Base-by-base conservation (phyloP, 2,888 invertebrate genomes). In the Disparrhopalites patrizii region DNA sequence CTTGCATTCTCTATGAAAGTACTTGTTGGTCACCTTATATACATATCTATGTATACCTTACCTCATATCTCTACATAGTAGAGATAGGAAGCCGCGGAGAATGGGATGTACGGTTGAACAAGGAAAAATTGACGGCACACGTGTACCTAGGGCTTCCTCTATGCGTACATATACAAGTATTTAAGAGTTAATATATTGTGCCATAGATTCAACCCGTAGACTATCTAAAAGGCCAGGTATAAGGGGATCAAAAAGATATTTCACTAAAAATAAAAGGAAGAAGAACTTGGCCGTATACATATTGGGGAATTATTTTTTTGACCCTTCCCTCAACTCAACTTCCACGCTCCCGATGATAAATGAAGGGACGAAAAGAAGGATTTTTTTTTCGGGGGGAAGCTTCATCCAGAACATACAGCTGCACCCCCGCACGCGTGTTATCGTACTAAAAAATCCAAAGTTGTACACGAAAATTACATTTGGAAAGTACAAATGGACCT, bases 401-500 rank as follows among this genome's bases (percentile, higher is more conserved):
- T 47, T 55, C 18, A 2, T 33, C 1, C 31, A 3, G 23, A 23
- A 47, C 10, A 47, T 23, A 38, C 56, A 56, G 58, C 58, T 43
- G 43, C 47, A 58, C 47, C 47, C 47, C 60, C 60, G 60, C 60
- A 61, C 60, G 60, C 60, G 60, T 61, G 60, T 50, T 61, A 50
- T 51, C 50, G 31, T 27, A 30, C 47, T 30, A 47, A 47, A 56
- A 40, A 57, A 57, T 55, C 33, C 38, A 40, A 52, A 56, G 38
- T 63, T 63, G 23, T 47, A 63, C 63, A 63, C 55, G 55, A 54
- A 63, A 63, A 63, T 63, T 63, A 63, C 63, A 54, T 63, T 63
- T 63, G n/a, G 30, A 47, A n/a, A 63, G 55, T 63, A 63, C 63
- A 43, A 63, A 63, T 63, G 55, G 63, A 63, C 63, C 40, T 63